phyloP scores from a whole-genome alignment of 2,113 vertebrate species.

The Protomyctophum bolini region DNA sequence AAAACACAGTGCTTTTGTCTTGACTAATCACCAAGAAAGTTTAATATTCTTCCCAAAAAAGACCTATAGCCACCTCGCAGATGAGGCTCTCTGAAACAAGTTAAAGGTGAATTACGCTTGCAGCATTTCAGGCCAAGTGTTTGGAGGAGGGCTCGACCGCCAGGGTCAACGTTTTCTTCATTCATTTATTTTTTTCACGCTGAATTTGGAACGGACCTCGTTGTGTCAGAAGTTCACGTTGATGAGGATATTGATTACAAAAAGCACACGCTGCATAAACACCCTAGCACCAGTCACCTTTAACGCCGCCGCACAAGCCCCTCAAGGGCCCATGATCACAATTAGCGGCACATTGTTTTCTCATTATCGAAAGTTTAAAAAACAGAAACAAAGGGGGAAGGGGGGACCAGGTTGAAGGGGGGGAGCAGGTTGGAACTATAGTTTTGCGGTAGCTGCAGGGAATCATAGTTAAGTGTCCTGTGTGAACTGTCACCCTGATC shows the following conservation, averaged over 20 bases:
- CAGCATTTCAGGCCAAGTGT: neutral
- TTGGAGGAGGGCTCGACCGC: neutral
- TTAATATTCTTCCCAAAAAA: slow-evolving; percentile 87
- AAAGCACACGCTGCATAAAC: neutral
- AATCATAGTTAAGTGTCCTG: neutral
- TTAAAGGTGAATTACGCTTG: slow-evolving; percentile 26
- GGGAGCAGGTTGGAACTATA: neutral
- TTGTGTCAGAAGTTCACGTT: neutral
- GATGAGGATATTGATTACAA: slow-evolving; percentile 12
- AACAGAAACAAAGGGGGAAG: neutral
- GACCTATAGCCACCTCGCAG: slow-evolving; percentile 36
- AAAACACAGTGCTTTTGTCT: slow-evolving; percentile 88
- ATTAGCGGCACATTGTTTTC: neutral
- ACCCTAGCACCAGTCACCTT: neutral
- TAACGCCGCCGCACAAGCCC: neutral
- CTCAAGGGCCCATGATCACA: neutral
- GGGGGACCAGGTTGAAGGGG: too few species aligned
- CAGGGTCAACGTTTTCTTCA: neutral
- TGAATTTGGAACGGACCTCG: neutral
- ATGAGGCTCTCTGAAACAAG: neutral
- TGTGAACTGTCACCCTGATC: slow-evolving; percentile 32
- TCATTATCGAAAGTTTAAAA: neutral
- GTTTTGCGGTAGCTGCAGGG: neutral
- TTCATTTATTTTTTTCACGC: neutral
- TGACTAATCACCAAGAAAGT: slow-evolving; percentile 89